Evolutionary conservation across 1,140 invertebrate genomes (phyloP).

Genomic region (Leptopilina boulardi): DNA sequence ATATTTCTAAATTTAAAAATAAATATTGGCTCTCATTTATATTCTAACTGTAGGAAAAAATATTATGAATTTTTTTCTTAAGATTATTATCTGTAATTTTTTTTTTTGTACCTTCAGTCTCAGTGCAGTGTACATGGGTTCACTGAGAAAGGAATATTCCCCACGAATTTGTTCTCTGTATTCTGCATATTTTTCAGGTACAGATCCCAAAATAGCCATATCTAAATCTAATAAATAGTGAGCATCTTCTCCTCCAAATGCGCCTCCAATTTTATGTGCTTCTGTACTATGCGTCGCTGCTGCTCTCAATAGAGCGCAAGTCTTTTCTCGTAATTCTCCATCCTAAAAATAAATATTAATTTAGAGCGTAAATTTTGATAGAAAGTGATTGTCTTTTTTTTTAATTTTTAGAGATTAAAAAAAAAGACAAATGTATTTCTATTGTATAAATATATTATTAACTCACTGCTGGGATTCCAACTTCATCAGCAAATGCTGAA

Average conservation of each 20-base stretch:
- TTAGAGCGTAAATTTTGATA: background rate
- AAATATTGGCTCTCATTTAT: no score
- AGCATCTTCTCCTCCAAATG: conserved; percentile 78
- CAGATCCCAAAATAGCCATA: conserved; percentile 77
- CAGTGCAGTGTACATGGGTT: conserved; percentile 77
- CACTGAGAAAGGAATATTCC: conserved; percentile 78
- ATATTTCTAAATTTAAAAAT: no score
- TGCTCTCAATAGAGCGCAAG: conserved; percentile 75
- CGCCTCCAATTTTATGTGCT: conserved; percentile 77
- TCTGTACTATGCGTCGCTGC: conserved; percentile 79
- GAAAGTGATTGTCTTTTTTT: conserved; percentile 25
- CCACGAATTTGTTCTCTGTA: conserved; percentile 77
- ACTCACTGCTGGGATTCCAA: conserved; percentile 67
- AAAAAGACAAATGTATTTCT: background rate
- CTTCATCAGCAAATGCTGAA: conserved; percentile 71
- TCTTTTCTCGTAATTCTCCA: conserved; percentile 71
- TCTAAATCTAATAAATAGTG: conserved; percentile 81
- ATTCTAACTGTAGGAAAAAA: no score
- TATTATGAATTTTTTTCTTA: no score
- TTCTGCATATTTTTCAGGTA: conserved; percentile 74
- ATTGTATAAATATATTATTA: conserved; percentile 14
- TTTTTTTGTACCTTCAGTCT: conserved; percentile 76
- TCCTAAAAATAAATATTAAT: conserved; percentile 62
- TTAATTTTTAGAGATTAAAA: background rate
- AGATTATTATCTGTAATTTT: background rate